These are phyloP conservation scores for Perizoma affinitatum DNA, from an alignment of 2,888 invertebrate species.

Conservation along the genomic window DNA sequence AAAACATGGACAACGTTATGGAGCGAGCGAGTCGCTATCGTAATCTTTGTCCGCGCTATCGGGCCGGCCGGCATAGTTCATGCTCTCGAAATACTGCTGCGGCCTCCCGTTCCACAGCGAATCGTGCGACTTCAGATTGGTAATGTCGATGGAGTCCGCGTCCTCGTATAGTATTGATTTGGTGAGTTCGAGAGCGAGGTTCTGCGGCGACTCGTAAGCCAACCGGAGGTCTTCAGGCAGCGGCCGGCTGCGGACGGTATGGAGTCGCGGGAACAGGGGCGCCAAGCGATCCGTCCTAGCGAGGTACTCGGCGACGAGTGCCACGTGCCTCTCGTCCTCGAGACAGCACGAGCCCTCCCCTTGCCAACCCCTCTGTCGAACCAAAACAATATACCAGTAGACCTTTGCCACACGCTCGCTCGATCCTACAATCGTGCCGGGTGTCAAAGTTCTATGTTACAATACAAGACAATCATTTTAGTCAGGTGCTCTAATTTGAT, in stretches of 20 bases:
- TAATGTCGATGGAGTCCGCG: constrained; percentile 61
- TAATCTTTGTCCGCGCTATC: constrained; percentile 48
- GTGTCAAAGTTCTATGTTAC: constrained; percentile 17
- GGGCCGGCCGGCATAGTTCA: constrained; percentile 75
- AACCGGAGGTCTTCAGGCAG: constrained; percentile 45
- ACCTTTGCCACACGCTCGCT: constrained; percentile 11
- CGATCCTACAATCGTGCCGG: constrained; percentile 6
- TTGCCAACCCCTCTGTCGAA: constrained; percentile 37
- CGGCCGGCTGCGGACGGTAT: constrained; percentile 65
- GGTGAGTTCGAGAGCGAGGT: constrained; percentile 63
- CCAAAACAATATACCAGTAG: constrained; percentile 28
- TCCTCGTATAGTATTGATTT: constrained; percentile 65
- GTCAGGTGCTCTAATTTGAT: constrained; percentile 5
- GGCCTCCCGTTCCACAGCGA: constrained; percentile 83
- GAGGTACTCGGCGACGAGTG: constrained; percentile 66
- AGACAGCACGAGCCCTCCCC: constrained; percentile 15
- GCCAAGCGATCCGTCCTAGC: constrained; percentile 65
- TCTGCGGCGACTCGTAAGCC: constrained; percentile 64
- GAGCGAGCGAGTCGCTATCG: constrained; percentile 68
- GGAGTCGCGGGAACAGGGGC: constrained; percentile 55
- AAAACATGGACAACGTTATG: constrained; percentile 15
- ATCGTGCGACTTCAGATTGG: constrained; percentile 61
- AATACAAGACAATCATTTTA: not conserved
- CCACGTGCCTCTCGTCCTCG: constrained; percentile 32
- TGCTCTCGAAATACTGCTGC: constrained; percentile 87